Percentiles rank a stretch among this genome's conserved stretches.
Conservation (phyloP, 1,140 invertebrate species). For the Leptinotarsa defecta region DNA sequence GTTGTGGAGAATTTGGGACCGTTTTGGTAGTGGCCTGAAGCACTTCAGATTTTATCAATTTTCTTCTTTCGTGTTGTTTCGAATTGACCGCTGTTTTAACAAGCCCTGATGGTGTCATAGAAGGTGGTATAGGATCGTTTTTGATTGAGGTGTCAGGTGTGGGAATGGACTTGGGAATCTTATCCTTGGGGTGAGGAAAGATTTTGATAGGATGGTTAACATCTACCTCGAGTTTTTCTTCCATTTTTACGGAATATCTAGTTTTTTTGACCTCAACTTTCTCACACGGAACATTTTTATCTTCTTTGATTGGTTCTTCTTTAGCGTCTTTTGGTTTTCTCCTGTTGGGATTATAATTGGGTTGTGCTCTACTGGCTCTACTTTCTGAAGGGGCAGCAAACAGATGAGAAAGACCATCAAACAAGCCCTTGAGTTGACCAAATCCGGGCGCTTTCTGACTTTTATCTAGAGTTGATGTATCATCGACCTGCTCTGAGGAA, state of each 20-base stretch:
- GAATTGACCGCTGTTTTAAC: conserved; percentile 70
- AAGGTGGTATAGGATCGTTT: conserved; percentile 7
- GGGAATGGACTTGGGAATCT: conserved; percentile 24
- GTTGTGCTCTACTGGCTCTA: conserved; percentile 55
- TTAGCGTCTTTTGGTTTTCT: conserved; percentile 51
- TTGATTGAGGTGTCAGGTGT: conserved; percentile 18
- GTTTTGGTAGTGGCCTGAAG: conserved; percentile 32
- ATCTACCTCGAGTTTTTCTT: conserved; percentile 20
- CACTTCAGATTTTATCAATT: conserved; percentile 47
- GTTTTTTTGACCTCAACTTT: conserved; percentile 23
- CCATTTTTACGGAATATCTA: neutral
- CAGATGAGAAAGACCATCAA: conserved; percentile 84
- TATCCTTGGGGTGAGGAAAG: conserved; percentile 20
- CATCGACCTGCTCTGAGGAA: conserved; percentile 22
- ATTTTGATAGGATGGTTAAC: conserved; percentile 5
- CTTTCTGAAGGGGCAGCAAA: conserved; percentile 68
- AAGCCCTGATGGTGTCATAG: conserved; percentile 66
- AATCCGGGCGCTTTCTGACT: conserved; percentile 56
- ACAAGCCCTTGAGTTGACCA: conserved; percentile 75
- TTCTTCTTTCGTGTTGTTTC: conserved; percentile 60
- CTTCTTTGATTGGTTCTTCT: conserved; percentile 45
- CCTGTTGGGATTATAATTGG: conserved; percentile 61
- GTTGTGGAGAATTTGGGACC: conserved; percentile 13
- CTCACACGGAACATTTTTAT: conserved; percentile 29
- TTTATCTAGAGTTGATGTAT: conserved; percentile 28